Evolutionary conservation across 2,888 invertebrate genomes (phyloP), one percentile per base, ranked within the genome.

Genomic region (Cephus nigrinus): DNA sequence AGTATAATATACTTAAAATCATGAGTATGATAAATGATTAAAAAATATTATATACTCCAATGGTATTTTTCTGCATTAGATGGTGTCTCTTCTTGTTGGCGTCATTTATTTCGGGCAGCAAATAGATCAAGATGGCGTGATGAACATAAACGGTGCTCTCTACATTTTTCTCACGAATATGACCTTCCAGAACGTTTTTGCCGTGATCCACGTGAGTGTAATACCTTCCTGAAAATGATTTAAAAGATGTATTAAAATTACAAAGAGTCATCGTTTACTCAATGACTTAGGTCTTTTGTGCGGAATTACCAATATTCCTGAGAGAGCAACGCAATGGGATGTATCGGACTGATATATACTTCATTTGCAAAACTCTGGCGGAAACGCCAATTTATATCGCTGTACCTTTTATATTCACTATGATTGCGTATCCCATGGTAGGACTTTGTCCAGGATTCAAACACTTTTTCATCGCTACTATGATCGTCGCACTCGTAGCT

Each of bases 111-210:
- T 96, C 89, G 95, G 96, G 0, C 97, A 98, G 90, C 92, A 94
- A 79, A 90, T 96, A 76, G 95, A 96, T 89, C 97, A 97, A 91
- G 96, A 96, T 86, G 98, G 97, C 2, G 97, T 98, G 0, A 96
- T 97, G 95, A 98, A 98, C 91, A 97, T 98, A 83, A 98, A 98
- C 89, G 98, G 98, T 72, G 97, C 96, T 35, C 93, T 98, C 77
- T 98, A 98, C 91, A 95, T 98, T 88, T 96, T 98, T 90, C 93
- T 98, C 74, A 97, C 97, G 30, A 98, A 97, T 89, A 96, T 98
- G 95, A 98, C 98, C 11, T 98, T 98, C 92, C 97, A 97, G 87
- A 98, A 98, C 91, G 95, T 98, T n/a, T 98, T 98, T 89, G 97
- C 98, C 80, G 98, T 98, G 71, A 95, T 98, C 79, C 97, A 96